A percentile compares a stretch with the other conserved stretches of the same genome.
phyloP scores from a whole-genome alignment of 1,140 invertebrate species.

The Anoplophora glabripennis region DNA sequence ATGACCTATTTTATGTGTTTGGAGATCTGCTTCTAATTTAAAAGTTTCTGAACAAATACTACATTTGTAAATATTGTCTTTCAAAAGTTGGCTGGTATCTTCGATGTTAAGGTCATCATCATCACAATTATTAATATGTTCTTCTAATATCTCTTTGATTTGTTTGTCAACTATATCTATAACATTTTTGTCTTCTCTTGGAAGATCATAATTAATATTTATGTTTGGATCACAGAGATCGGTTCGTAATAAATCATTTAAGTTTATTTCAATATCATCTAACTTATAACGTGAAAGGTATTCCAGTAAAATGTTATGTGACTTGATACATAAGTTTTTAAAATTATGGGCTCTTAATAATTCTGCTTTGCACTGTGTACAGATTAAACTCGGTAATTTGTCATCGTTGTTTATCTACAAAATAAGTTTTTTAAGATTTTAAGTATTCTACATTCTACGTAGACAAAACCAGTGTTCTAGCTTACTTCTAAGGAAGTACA shows the following conservation, averaged over 20 bases:
- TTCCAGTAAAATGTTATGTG: conserved; percentile 21
- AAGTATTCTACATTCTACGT: too few species aligned
- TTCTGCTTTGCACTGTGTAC: conserved; percentile 26
- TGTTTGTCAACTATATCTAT: background rate
- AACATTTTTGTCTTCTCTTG: conserved; percentile 9
- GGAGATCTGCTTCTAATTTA: conserved; percentile 21
- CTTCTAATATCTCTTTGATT: background rate
- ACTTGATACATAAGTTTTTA: conserved; percentile 32
- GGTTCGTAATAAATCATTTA: conserved; percentile 18
- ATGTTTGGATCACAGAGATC: conserved; percentile 20
- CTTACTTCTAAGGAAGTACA: conserved; percentile 31
- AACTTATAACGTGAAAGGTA: too few species aligned
- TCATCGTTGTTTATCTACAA: conserved; percentile 27
- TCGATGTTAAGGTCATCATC: background rate
- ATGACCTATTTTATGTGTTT: conserved; percentile 32
- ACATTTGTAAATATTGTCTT: conserved; percentile 1
- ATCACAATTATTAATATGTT: background rate
- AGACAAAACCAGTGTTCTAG: too few species aligned
- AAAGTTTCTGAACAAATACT: conserved; percentile 15
- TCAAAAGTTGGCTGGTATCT: background rate
- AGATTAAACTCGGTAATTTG: conserved; percentile 26
- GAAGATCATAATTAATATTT: conserved; percentile 11
- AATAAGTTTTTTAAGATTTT: too few species aligned
- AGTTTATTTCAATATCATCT: too few species aligned
- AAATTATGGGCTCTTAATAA: conserved; percentile 27